Conservation (phyloP, 1,140 invertebrate genomes). For the Polypedilum vanderplanki region DNA sequence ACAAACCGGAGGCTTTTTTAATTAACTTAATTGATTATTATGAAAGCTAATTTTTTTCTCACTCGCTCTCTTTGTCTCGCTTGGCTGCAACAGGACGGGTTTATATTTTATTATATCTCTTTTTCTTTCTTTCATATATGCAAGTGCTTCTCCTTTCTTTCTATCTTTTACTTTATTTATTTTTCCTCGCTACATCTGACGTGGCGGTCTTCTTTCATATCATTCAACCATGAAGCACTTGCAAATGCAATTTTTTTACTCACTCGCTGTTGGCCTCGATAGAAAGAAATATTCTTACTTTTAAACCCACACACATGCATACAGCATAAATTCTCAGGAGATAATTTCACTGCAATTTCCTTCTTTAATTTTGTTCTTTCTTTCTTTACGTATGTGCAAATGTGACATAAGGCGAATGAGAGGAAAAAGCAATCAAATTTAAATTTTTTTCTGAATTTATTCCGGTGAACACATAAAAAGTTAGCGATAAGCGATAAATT, state of each 20-base stretch:
- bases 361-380: not conserved
- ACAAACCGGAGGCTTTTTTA: conserved; percentile 26
- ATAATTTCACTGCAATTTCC: conserved; percentile 22
- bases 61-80: not conserved
- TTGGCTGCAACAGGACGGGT: not conserved
- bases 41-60: conserved; percentile 15
- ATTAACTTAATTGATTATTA: conserved; percentile 29
- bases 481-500: too few relatives aligned
- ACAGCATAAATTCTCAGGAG: not conserved
- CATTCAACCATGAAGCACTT: conserved; percentile 25
- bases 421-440: not conserved
- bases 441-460: not conserved
- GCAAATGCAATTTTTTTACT: conserved; percentile 12
- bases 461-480: too few relatives aligned
- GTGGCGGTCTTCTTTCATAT: conserved; percentile 23
- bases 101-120: not conserved
- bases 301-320: conserved; percentile 7
- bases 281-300: too few relatives aligned
- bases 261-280: not conserved
- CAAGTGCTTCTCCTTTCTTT: not conserved
- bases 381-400: not conserved
- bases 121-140: not conserved
- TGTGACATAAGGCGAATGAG: not conserved
- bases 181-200: conserved; percentile 8
- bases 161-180: conserved; percentile 9